Base-by-base conservation (phyloP, 1,140 invertebrate species). In the Mactra quadrangularis region DNA sequence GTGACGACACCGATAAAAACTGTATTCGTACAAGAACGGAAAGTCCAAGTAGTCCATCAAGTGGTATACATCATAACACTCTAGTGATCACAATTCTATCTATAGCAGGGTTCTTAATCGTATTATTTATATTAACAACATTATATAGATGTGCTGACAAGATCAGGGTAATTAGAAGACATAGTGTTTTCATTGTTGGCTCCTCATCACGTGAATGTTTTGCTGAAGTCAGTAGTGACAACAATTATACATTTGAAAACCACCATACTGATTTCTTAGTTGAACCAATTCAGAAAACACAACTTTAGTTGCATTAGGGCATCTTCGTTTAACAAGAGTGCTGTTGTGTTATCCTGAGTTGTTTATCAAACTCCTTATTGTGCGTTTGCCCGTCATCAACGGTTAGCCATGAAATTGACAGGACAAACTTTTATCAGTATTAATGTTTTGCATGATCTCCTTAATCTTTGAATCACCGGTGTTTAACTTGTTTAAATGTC, bases 201-300 rank as follows among this genome's bases (percentile, higher is more conserved):
- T 52, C 45, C 3, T 41, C 50, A 25, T 71, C 68, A 25, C 45
- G 68, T 11, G 68, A 71, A 35, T 52, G 68, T n/a, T 71, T 71
- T 71, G 68, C 45, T 53, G 47, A 71, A 22, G 52, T 53, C 45
- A 71, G 35, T 11, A 15, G 38, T 41, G 68, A 71, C 29, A 47
- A 41, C 1, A 71, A 38, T 22, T 71, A 47, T 53, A 52, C 45
- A 1, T 71, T 47, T 35, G 68, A 71, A 71, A 71, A 71, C 31
- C 68, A 71, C 13, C 29, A 53, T 25, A 71, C 68, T 31, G 50
- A 71, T 35, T 19, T 31, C 0, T 13, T 71, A 7, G 15, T 52
- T 31, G 68, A 71, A 19, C 41, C 15, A 47, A 29, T 22, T 3
- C 7, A 68, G 53, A 55, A 55, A 55, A 55, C 53, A 7, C 6